Percentiles rank a stretch among this genome's conserved stretches.
These are phyloP conservation scores for Anolis sagrei DNA, from an alignment of 2,113 vertebrate genomes.

Conservation along the genomic window DNA sequence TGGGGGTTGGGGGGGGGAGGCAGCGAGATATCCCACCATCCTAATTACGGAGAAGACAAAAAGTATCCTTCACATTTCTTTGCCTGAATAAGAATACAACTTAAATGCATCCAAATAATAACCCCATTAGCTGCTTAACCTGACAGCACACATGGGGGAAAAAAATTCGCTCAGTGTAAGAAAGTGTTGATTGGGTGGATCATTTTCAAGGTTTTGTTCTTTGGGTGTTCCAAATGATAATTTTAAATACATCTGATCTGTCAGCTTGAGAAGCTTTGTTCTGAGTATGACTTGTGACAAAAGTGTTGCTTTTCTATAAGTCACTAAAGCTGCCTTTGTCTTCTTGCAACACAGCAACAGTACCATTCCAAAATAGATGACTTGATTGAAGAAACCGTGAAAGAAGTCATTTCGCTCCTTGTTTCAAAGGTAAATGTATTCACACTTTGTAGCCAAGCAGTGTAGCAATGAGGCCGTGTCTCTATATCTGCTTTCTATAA, in stretches of 20 bases:
- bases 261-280: conserved; percentile 69
- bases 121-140: conserved; percentile 98
- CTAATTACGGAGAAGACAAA: conserved; percentile 94
- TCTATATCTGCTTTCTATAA: neutral
- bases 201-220: conserved; percentile 81
- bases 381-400: conserved; percentile 92
- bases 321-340: conserved; percentile 71
- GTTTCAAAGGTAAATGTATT: conserved; percentile 90
- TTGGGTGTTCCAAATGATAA: conserved; percentile 76
- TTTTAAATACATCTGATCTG: conserved; percentile 75
- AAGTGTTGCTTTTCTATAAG: conserved; percentile 61
- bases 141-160: conserved; percentile 85
- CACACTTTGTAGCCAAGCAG: conserved; percentile 41
- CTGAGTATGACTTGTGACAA: conserved; percentile 65
- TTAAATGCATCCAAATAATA: conserved; percentile 91
- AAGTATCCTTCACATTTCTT: conserved; percentile 98
- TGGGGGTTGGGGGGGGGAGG: conserved; percentile 82
- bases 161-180: conserved; percentile 82
- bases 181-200: conserved; percentile 81
- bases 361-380: conserved; percentile 98
- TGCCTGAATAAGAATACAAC: conserved; percentile 88
- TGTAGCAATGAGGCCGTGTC: neutral
- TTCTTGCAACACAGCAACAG: conserved; percentile 87
- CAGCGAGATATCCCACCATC: conserved; percentile 85
- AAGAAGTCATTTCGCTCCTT: conserved; percentile 91